Evolutionary conservation across 35 echinoderm and acorn worm species (phyloP), one percentile per base, ranked within the genome.

Genomic region (Acanthaster planci): DNA sequence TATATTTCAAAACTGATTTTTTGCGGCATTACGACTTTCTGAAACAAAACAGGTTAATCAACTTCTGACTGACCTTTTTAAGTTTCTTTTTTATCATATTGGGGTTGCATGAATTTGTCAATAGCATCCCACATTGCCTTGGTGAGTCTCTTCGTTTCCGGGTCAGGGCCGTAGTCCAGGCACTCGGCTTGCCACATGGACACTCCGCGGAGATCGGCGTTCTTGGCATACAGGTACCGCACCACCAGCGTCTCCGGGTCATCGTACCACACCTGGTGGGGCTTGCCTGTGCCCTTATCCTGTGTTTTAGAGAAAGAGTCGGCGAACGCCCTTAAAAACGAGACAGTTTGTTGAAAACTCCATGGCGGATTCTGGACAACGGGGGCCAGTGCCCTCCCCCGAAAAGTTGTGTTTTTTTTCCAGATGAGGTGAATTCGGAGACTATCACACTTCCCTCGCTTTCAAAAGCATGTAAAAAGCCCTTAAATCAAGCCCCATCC

Each of bases 91-190:
- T 12, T 12, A 47, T 12, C 42, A 6, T 47, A 6, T 47, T 47
- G 4, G 42, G 12, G 42, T 47, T 47, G 42, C 4, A 47, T 6
- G 44, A 85, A 85, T 44, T n/a, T 19, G 40, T 60, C 60, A 23
- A 91, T 44, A 8, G 90, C 79, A 57, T 92, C 90, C 90, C 90
- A 92, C 90, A 92, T 92, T 23, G 55, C 90, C 38, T 92, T 87
- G 2, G 85, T 77, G 51, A 84, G 80, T 53, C 75, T 86, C 26
- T 64, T 30, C 10, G 76, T 78, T 44, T 5, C 82, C 19, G 22
- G 7, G 26, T 87, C 85, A 32, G 34, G 52, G 38, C 90, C 80
- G 51, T 92, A 92, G 68, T 92, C 90, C 15, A 87, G 85, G 31
- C 38, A 59, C 39, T 92, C 90, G 1, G 78, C 90, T 26, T 83